phyloP scores from a whole-genome alignment of 2,797 vertebrate genomes.

The Anisognathus igniventris region DNA sequence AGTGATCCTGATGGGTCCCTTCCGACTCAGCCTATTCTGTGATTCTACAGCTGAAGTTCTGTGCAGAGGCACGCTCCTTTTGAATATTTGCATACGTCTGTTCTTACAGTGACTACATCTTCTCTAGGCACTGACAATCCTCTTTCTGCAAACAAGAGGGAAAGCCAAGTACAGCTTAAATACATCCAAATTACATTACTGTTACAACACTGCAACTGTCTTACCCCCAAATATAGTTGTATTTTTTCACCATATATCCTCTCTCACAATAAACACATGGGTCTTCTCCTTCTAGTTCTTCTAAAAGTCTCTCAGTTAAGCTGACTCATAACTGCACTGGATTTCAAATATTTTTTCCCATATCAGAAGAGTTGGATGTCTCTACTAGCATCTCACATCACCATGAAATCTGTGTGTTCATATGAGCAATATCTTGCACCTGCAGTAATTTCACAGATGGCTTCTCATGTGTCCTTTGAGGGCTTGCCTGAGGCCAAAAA shows the following conservation, averaged over 20 bases:
- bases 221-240: background rate
- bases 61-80: background rate
- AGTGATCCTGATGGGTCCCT: background rate
- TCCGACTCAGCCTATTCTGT: background rate
- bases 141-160: background rate
- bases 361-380: background rate
- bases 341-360: background rate
- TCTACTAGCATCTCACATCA: background rate
- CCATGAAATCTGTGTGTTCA: background rate
- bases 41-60: background rate
- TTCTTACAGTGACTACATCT: background rate
- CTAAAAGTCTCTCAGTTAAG: background rate
- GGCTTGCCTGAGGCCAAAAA: background rate
- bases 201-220: background rate
- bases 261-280: background rate
- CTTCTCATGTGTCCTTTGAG: conserved; percentile 26
- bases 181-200: background rate
- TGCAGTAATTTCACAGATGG: conserved; percentile 28
- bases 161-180: background rate
- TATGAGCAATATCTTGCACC: background rate
- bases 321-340: background rate
- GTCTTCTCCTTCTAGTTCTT: background rate
- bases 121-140: background rate
- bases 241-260: background rate
- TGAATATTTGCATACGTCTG: background rate